Evolutionary conservation across 2,113 vertebrate species (phyloP).

Genomic region (Cynopterus brachyotis): DNA sequence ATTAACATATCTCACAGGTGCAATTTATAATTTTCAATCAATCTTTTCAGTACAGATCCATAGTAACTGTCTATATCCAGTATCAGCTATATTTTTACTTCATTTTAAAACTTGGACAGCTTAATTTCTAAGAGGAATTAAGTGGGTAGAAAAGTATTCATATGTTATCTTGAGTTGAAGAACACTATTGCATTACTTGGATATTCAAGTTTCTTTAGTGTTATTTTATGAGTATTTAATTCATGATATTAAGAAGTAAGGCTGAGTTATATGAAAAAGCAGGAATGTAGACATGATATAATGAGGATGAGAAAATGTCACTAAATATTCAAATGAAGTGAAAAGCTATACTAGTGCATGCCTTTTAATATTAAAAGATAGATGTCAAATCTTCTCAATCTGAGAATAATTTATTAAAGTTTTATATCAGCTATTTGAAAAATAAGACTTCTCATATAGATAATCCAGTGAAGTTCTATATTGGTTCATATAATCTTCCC

Average conservation of each 20-base stretch:
- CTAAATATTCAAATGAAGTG: background rate
- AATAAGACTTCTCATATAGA: background rate
- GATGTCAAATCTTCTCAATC: background rate
- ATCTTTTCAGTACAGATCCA: background rate
- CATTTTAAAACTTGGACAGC: background rate
- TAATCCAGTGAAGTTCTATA: background rate
- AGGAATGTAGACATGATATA: background rate
- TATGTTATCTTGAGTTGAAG: background rate
- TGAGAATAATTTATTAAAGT: background rate
- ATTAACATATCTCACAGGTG: background rate
- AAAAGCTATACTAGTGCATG: background rate
- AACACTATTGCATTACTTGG: background rate
- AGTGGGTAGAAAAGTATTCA: background rate
- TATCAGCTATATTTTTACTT: background rate
- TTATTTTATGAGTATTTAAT: slow-evolving; percentile 40
- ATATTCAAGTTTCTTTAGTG: background rate
- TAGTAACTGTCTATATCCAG: background rate
- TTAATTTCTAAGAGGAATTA: background rate
- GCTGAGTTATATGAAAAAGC: background rate
- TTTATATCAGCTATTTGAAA: background rate
- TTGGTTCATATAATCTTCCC: background rate
- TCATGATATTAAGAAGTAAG: background rate
- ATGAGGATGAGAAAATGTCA: background rate
- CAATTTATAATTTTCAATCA: background rate
- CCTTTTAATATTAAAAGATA: background rate